Percentiles rank a stretch among this genome's conserved stretches.
These are phyloP conservation scores for Heterodera schachtii DNA, from an alignment of 1,140 invertebrate species.

Conservation along the genomic window DNA sequence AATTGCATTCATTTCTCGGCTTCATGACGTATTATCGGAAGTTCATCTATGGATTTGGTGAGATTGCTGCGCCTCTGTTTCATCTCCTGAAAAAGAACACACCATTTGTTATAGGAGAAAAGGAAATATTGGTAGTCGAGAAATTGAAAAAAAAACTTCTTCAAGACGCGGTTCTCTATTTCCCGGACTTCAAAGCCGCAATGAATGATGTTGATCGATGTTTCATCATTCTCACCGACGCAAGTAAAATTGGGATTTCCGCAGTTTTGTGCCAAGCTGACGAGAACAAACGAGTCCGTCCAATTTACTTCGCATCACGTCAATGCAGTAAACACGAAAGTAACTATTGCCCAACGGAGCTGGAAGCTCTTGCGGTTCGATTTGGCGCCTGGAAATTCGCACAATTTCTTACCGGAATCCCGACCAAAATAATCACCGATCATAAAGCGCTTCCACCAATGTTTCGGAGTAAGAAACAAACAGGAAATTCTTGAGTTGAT, in stretches of 20 bases:
- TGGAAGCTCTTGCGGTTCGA: not conserved
- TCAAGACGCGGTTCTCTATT: not conserved
- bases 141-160: conserved; percentile 5
- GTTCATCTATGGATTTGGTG: conserved; percentile 17
- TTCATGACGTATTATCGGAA: conserved; percentile 64
- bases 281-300: not conserved
- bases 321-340: not conserved
- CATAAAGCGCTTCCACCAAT: not conserved
- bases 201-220: not conserved
- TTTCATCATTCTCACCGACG: not conserved
- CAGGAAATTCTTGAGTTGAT: not conserved
- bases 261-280: not conserved
- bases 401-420: not conserved
- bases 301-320: not conserved
- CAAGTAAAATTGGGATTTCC: not conserved
- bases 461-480: not conserved
- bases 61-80: not conserved
- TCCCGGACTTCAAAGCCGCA: not conserved
- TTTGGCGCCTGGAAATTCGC: not conserved
- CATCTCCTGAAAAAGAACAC: not conserved
- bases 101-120: not conserved
- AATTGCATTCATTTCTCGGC: conserved; percentile 68
- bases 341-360: not conserved
- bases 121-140: not conserved
- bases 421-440: not conserved